Evolutionary conservation across 1,140 invertebrate genomes (phyloP).

Genomic region (Teleopsis dalmanni): DNA sequence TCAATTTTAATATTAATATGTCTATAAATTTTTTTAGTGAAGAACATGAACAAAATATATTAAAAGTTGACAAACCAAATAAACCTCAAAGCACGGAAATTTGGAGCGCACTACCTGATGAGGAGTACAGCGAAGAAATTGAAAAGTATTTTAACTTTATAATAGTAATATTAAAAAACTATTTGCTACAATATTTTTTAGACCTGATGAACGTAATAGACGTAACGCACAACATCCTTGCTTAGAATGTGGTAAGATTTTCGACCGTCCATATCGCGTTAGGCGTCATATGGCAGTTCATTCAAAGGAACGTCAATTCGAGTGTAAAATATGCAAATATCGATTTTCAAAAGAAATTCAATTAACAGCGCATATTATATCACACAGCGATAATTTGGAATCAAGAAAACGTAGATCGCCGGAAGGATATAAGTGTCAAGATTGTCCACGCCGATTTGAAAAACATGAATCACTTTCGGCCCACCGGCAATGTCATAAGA

Average conservation of each 20-base stretch:
- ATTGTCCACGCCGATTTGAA: conserved; percentile 21
- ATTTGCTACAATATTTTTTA: too few species aligned
- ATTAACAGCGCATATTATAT: conserved; percentile 8
- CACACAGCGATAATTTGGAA: neutral
- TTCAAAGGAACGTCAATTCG: conserved; percentile 49
- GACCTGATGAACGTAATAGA: conserved; percentile 5
- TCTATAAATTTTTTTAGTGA: too few species aligned
- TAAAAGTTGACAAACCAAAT: too few species aligned
- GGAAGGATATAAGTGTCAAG: conserved; percentile 17
- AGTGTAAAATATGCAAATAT: conserved; percentile 51
- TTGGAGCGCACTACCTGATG: too few species aligned
- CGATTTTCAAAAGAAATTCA: conserved; percentile 49
- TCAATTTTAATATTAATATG: too few species aligned
- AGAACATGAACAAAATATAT: too few species aligned
- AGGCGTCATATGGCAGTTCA: conserved; percentile 50
- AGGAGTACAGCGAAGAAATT: too few species aligned
- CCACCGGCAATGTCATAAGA: conserved; percentile 15
- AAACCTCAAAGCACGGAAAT: too few species aligned
- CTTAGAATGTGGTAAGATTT: conserved; percentile 17
- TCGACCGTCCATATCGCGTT: conserved; percentile 20
- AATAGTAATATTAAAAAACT: too few species aligned
- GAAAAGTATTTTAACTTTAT: too few species aligned
- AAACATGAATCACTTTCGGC: conserved; percentile 24
- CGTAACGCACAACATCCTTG: conserved; percentile 10
- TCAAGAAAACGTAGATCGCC: neutral